Conservation (phyloP, 2,888 invertebrate genomes). For the Diaphora mendica region DNA sequence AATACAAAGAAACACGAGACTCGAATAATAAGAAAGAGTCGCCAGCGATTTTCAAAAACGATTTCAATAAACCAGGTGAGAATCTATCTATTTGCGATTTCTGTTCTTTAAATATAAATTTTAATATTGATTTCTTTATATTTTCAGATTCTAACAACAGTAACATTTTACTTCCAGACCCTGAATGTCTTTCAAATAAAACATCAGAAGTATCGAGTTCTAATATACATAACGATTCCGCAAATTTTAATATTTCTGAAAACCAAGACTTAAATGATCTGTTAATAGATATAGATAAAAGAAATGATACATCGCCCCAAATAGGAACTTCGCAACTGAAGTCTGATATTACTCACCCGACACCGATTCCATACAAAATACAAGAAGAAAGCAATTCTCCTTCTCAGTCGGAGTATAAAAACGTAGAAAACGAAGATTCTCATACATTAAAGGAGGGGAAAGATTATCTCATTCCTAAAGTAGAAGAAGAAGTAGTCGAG, state of each 20-base stretch:
- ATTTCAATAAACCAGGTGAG: slow-evolving; percentile 9
- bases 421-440: not conserved
- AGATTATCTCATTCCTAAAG: not conserved
- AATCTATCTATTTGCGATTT: not conserved
- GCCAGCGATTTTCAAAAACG: not conserved
- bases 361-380: slow-evolving; percentile 5
- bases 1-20: not conserved
- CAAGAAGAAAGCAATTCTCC: not conserved
- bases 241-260: not conserved
- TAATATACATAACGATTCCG: not conserved
- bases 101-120: not conserved
- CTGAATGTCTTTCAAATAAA: not conserved
- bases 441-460: not conserved
- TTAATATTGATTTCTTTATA: not conserved
- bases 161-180: not conserved
- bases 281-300: not conserved
- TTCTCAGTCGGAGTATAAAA: not conserved
- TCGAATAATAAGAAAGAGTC: not conserved
- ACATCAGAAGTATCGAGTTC: not conserved
- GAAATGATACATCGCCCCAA: not conserved
- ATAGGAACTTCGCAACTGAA: not conserved
- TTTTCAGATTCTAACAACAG: slow-evolving; percentile 17
- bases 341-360: not conserved
- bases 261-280: not conserved
- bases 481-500: not conserved